Percentiles rank a stretch among this genome's conserved stretches.
Conservation (phyloP, 2,888 invertebrate species). For the Augochlorella aurata region DNA sequence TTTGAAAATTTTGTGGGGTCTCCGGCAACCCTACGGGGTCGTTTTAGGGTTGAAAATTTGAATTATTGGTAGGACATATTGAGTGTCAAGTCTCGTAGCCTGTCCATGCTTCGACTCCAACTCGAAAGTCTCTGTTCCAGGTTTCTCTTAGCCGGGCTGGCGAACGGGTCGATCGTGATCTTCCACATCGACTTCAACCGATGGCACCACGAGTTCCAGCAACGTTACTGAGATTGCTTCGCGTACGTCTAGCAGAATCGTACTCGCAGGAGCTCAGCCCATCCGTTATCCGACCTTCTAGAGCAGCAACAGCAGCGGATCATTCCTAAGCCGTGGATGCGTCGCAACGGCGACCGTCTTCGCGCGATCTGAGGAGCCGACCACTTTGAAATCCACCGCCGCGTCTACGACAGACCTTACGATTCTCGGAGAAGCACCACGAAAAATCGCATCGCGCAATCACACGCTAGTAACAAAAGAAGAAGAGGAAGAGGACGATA, state of each 20-base stretch:
- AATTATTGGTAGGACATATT: no score
- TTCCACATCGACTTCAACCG: slow-evolving; percentile 99
- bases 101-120: not conserved
- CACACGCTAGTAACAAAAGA: not conserved
- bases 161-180: slow-evolving; percentile 98
- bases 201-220: slow-evolving; percentile 98
- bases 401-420: slow-evolving; percentile 18
- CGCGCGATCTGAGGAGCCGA: slow-evolving; percentile 11
- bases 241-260: slow-evolving; percentile 51
- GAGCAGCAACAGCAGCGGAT: slow-evolving; percentile 27
- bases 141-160: slow-evolving; percentile 97
- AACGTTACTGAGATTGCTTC: slow-evolving; percentile 88
- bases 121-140: slow-evolving; percentile 83
- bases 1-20: no score
- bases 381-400: not conserved
- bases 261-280: slow-evolving; percentile 8
- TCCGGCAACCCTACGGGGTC: no score
- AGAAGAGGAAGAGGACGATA: no score
- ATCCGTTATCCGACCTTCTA: slow-evolving; percentile 29
- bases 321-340: not conserved
- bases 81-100: not conserved
- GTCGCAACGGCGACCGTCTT: slow-evolving; percentile 11
- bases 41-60: no score
- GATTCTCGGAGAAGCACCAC: slow-evolving; percentile 6
- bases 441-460: slow-evolving; percentile 25